Percentiles rank a stretch among this genome's conserved stretches.
Evolutionary conservation across 2,888 invertebrate genomes (phyloP).

Genomic region (Itoplectis maculator): DNA sequence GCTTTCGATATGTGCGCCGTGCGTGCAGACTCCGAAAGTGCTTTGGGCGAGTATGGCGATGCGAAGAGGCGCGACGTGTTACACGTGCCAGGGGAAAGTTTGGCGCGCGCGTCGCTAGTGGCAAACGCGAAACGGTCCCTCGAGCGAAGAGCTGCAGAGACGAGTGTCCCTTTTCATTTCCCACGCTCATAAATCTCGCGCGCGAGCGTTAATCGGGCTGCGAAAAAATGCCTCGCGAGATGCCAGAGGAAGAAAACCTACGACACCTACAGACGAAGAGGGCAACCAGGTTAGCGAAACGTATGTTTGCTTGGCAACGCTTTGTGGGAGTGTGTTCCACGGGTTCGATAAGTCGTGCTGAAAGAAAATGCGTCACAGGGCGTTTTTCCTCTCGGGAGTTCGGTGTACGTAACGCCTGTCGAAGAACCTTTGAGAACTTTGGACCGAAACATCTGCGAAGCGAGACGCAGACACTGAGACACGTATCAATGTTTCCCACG

Average conservation of each 20-base stretch:
- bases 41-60: not conserved
- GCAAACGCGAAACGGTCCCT: conserved; percentile 4
- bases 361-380: not conserved
- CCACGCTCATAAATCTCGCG: conserved; percentile 19
- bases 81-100: not conserved
- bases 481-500: not conserved
- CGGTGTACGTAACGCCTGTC: not conserved
- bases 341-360: not conserved
- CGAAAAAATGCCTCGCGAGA: not conserved
- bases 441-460: not conserved
- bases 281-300: not conserved
- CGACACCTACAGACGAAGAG: not conserved
- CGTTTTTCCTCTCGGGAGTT: too few species aligned
- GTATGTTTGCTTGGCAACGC: not conserved
- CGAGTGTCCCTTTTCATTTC: conserved; percentile 25
- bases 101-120: not conserved
- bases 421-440: not conserved
- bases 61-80: conserved; percentile 3
- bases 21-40: conserved; percentile 7
- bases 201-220: not conserved
- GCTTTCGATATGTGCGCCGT: conserved; percentile 3
- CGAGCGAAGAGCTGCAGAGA: conserved; percentile 2
- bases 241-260: too few species aligned
- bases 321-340: not conserved
- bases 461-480: not conserved